Base-by-base conservation (phyloP, 2,113 vertebrate genomes). In the Alligator mississippiensis region DNA sequence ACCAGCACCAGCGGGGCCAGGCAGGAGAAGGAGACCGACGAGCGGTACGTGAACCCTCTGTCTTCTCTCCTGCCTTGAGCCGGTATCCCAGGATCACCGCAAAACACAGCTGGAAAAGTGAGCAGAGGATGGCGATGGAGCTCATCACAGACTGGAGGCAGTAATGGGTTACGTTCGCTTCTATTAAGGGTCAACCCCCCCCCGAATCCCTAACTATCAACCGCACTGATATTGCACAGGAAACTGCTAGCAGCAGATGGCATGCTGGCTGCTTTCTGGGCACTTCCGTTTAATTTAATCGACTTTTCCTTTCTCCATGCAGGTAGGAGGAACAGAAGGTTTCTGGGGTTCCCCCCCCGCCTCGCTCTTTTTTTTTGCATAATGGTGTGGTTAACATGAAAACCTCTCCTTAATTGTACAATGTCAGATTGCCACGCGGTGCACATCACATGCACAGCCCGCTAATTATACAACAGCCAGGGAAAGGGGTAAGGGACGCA, bases 11-110 rank as follows among this genome's bases (percentile, higher is more conserved):
- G 98, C 0, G 99, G 98, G 2, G 98, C 95, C 18, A 97, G 96
- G 96, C 99, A 99, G 92, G 98, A 99, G 98, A 99, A 99, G 70
- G 98, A 99, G 83, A 99, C 98, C 2, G 99, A 99, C 0, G 99
- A 99, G 63, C 99, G 98, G 96, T 99, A 99, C 5, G 98, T 99
- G 97, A 99, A 99, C 79, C 99, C 99, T 38, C 98, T 91, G 96
- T 99, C 99, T 90, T 99, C 99, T 86, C 99, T 96, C 86, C 98
- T 98, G 54, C 99, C 99, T 28, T 98, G 98, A 7, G 99, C 98
- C 0, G 99, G 99, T 14, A 98, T 97, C 0, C 99, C 99, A 0
- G 99, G 99, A 77, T 99, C 99, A 16, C 99, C 99, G 2, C 99
- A 99, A 98, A 99, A 99, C 85, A 99, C 99, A 15, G 99, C 99